phyloP scores from a whole-genome alignment of 2,113 vertebrate genomes.

The Istiophorus platypterus region DNA sequence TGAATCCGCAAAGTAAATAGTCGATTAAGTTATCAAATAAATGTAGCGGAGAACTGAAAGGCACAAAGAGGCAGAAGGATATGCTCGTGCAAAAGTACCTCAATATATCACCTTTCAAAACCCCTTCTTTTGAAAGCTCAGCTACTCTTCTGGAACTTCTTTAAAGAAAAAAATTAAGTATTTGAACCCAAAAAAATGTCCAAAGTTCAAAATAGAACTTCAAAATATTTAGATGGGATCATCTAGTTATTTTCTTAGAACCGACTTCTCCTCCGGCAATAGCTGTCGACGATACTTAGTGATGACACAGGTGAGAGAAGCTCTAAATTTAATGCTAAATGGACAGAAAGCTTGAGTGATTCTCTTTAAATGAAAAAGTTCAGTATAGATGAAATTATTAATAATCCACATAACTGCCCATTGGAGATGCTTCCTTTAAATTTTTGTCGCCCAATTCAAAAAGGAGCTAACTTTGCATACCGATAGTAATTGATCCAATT shows the following conservation, averaged over 20 bases:
- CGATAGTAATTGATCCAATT: conserved; percentile 2
- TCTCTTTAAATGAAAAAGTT: conserved; percentile 3
- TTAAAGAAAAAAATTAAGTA: conserved; percentile 10
- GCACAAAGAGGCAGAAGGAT: no score
- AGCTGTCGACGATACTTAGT: conserved; percentile 27
- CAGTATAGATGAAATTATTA: conserved; percentile 29
- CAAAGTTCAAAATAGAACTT: conserved; percentile 40
- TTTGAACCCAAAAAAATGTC: conserved; percentile 20
- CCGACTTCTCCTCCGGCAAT: conserved; percentile 12
- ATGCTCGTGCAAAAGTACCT: no score
- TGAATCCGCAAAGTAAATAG: no score
- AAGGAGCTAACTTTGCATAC: conserved; percentile 4
- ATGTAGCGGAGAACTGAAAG: no score
- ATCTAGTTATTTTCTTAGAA: conserved; percentile 25
- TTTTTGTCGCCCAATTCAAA: conserved; percentile 9
- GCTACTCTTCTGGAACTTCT: neutral
- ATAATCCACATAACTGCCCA: conserved; percentile 12
- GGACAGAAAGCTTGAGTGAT: neutral
- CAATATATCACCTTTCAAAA: no score
- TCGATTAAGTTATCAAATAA: no score
- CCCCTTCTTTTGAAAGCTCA: conserved; percentile 3
- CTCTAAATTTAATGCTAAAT: conserved; percentile 3
- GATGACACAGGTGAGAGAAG: conserved; percentile 12
- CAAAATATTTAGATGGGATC: no score
- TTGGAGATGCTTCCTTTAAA: neutral